Conservation (phyloP, 2,113 vertebrate species). For the Hippocampus abdominalis region DNA sequence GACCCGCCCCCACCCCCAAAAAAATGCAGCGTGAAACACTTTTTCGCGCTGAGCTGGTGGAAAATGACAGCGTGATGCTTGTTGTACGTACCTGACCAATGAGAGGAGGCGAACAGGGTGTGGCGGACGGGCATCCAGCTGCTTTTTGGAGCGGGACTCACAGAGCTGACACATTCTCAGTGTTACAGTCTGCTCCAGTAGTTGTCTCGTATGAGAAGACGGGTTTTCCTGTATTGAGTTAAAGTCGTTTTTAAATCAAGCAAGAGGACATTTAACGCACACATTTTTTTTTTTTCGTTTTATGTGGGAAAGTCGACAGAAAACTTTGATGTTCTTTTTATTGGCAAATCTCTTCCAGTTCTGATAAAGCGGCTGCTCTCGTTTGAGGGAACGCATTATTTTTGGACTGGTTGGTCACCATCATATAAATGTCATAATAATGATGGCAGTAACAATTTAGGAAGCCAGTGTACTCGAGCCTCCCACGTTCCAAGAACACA, state of each 20-base stretch:
- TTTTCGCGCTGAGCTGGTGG: conserved; percentile 73
- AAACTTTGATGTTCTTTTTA: background rate
- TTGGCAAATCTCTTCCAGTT: too few species aligned
- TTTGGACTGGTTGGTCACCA: too few species aligned
- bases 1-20: conserved; percentile 28
- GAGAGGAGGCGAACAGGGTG: conserved; percentile 37
- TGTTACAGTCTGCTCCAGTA: conserved; percentile 1
- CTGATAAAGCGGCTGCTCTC: too few species aligned
- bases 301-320: background rate
- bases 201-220: background rate
- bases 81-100: conserved; percentile 61
- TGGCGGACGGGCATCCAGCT: conserved; percentile 50
- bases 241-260: too few species aligned
- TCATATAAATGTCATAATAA: too few species aligned
- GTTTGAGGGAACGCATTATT: too few species aligned
- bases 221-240: background rate
- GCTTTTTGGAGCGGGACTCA: conserved; percentile 50
- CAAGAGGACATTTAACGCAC: background rate
- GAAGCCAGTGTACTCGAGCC: too few species aligned
- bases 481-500: too few species aligned
- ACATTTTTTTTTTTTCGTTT: background rate
- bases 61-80: conserved; percentile 48
- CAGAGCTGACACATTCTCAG: conserved; percentile 26
- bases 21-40: conserved; percentile 68
- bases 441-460: too few species aligned